Evolutionary conservation across 1,140 invertebrate genomes (phyloP).

Genomic region (Riptortus pedestris): DNA sequence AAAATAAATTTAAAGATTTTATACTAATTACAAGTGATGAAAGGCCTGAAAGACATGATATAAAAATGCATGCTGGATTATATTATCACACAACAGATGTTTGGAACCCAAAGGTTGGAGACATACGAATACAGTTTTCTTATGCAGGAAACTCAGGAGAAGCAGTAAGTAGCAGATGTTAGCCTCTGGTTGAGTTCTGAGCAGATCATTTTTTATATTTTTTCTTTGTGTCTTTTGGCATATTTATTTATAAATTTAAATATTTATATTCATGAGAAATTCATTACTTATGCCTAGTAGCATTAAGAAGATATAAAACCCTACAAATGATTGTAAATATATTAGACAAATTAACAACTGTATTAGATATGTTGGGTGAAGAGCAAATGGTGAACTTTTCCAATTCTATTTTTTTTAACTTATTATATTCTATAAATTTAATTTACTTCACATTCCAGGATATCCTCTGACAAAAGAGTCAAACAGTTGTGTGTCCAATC

Average conservation of each 20-base stretch:
- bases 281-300: neutral
- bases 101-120: conserved; percentile 72
- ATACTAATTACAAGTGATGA: conserved; percentile 73
- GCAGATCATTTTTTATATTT: neutral
- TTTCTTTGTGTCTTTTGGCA: neutral
- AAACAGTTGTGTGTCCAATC: no score
- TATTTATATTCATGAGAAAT: neutral
- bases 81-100: conserved; percentile 75
- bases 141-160: conserved; percentile 68
- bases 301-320: neutral
- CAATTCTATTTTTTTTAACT: no score
- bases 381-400: no score
- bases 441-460: no score
- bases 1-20: conserved; percentile 64
- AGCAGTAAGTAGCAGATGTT: conserved; percentile 50
- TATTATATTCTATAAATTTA: no score
- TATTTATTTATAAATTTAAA: neutral
- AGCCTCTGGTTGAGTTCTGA: neutral
- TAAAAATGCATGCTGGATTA: conserved; percentile 73
- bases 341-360: no score
- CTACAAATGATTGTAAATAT: no score
- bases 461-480: no score
- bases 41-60: conserved; percentile 62
- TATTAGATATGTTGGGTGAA: no score
- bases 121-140: conserved; percentile 70